Conservation (phyloP, 2,888 invertebrate genomes). For the Monopis laevigella region DNA sequence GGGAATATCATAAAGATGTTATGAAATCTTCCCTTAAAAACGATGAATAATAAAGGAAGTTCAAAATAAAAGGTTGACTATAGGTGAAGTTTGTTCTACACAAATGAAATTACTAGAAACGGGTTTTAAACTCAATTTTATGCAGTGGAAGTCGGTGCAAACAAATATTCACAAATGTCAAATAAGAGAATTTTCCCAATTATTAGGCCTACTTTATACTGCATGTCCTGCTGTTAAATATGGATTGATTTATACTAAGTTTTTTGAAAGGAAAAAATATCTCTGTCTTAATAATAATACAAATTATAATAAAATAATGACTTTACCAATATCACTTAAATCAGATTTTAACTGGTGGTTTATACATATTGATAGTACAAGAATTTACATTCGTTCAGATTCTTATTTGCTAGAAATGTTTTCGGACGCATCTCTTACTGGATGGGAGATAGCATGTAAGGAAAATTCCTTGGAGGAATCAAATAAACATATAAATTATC, state of each 20-base stretch:
- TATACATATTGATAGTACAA: neutral
- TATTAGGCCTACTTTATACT: neutral
- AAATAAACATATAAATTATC: slow-evolving; percentile 13
- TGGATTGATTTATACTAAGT: slow-evolving; percentile 3
- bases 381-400: neutral
- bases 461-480: slow-evolving; percentile 4
- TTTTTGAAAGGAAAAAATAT: slow-evolving; percentile 5
- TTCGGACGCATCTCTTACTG: slow-evolving; percentile 16
- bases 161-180: neutral
- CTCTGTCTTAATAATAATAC: neutral
- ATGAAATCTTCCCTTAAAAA: no score
- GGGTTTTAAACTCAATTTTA: no score
- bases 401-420: slow-evolving; percentile 15
- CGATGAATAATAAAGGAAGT: no score
- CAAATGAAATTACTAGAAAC: no score
- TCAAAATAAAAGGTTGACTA: no score
- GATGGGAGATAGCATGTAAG: slow-evolving; percentile 16
- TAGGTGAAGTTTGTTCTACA: no score
- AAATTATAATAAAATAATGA: neutral
- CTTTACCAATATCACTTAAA: neutral
- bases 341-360: slow-evolving; percentile 7
- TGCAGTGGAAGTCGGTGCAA: no score
- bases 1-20: no score
- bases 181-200: slow-evolving; percentile 3
- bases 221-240: slow-evolving; percentile 1